Percentiles rank a stretch among this genome's conserved stretches.
These are phyloP conservation scores for Holacanthus passer DNA, from an alignment of 2,113 vertebrate genomes.

Conservation along the genomic window DNA sequence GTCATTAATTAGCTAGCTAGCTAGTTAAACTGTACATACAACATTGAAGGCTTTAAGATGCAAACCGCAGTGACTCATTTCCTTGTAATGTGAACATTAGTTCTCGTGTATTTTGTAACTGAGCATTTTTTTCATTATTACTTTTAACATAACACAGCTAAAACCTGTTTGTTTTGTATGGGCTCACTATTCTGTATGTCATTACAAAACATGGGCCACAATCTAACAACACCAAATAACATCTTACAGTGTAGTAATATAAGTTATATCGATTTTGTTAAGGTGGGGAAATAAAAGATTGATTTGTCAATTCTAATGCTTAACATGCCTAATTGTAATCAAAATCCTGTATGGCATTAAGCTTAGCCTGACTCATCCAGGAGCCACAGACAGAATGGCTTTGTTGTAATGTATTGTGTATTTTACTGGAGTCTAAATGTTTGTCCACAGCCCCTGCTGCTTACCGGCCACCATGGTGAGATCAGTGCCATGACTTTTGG, in stretches of 20 bases:
- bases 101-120: too few species aligned
- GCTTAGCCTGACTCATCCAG: neutral
- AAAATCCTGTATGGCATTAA: neutral
- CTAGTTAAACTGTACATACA: neutral
- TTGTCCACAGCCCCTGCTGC: conserved; percentile 73
- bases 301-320: neutral
- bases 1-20: neutral
- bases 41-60: neutral
- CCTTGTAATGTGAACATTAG: neutral
- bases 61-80: neutral
- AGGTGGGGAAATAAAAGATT: neutral
- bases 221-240: neutral
- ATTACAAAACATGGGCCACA: neutral
- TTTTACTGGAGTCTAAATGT: neutral
- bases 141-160: neutral
- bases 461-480: conserved; percentile 87
- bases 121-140: neutral
- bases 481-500: conserved; percentile 89
- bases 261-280: neutral
- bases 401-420: neutral
- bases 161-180: neutral
- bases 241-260: neutral
- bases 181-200: neutral
- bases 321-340: neutral
- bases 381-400: neutral